Evolutionary conservation across 1,140 invertebrate genomes (phyloP).

Genomic region (Drosophila bipectinata): DNA sequence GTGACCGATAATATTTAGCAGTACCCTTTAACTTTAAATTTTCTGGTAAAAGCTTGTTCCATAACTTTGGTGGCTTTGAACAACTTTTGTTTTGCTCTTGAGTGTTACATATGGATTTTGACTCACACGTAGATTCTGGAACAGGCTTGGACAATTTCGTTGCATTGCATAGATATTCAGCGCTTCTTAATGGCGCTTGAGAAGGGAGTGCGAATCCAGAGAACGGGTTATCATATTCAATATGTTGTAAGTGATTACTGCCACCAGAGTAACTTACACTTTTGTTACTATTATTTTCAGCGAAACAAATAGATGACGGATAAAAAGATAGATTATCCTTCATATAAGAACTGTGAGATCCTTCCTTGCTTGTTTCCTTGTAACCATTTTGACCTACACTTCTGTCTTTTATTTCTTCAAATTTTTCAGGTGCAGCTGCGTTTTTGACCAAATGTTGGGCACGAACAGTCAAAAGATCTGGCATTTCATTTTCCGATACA

Average conservation of each 20-base stretch:
- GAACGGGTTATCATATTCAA: not conserved
- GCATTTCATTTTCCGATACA: conserved; percentile 31
- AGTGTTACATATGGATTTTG: not conserved
- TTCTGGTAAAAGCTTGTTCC: conserved; percentile 88
- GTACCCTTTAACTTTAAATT: conserved; percentile 86
- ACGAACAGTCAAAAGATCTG: conserved; percentile 63
- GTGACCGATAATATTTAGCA: conserved; percentile 90
- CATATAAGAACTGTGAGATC: conserved; percentile 36
- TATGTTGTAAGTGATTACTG: conserved; percentile 4
- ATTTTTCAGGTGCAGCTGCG: not conserved
- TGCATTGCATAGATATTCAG: not conserved
- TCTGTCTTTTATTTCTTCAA: not conserved
- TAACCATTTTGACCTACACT: not conserved
- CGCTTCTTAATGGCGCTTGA: not conserved
- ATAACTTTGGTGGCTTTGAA: conserved; percentile 81
- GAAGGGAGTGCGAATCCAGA: not conserved
- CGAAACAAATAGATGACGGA: conserved; percentile 66
- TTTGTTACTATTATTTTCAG: conserved; percentile 63
- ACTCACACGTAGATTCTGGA: not conserved
- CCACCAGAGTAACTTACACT: conserved; percentile 60
- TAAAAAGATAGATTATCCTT: conserved; percentile 76
- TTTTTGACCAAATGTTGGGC: not conserved
- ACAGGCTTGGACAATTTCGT: not conserved
- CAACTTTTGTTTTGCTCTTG: not conserved
- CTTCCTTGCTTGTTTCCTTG: too few species aligned